Evolutionary conservation across 2,797 vertebrate genomes (phyloP).

Genomic region (Pangasius krempfi): DNA sequence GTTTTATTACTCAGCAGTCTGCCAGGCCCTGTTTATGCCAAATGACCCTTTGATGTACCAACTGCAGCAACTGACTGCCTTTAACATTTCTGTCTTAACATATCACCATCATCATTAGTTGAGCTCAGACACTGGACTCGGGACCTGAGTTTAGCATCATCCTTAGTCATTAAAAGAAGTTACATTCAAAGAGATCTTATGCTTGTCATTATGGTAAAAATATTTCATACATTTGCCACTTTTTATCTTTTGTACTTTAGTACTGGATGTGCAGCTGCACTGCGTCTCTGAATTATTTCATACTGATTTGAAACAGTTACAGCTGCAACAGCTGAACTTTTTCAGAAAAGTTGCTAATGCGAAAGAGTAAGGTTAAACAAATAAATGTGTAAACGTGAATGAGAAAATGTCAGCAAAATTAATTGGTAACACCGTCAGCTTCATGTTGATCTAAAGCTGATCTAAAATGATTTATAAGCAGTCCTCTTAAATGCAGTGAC

Average conservation of each 20-base stretch:
- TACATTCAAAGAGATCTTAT: not conserved
- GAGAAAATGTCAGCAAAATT: not conserved
- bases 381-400: not conserved
- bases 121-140: constrained; percentile 1
- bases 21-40: not conserved
- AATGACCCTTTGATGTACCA: constrained; percentile 33
- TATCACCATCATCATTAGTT: constrained; percentile 55
- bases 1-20: constrained; percentile 28
- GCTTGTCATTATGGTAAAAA: not conserved
- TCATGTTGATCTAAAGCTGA: not conserved
- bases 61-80: constrained; percentile 31
- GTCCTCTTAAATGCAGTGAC: not conserved
- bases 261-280: not conserved
- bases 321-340: not conserved
- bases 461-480: not conserved
- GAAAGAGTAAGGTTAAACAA: not conserved
- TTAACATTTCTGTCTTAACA: constrained; percentile 31
- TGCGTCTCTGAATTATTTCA: not conserved
- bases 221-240: not conserved
- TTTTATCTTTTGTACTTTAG: not conserved
- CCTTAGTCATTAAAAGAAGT: constrained; percentile 9
- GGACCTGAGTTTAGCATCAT: constrained; percentile 22
- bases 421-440: not conserved
- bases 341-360: not conserved
- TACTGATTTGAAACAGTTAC: not conserved